These are phyloP conservation scores for Barbus barbus DNA, from an alignment of 2,113 vertebrate genomes.

Conservation along the genomic window DNA sequence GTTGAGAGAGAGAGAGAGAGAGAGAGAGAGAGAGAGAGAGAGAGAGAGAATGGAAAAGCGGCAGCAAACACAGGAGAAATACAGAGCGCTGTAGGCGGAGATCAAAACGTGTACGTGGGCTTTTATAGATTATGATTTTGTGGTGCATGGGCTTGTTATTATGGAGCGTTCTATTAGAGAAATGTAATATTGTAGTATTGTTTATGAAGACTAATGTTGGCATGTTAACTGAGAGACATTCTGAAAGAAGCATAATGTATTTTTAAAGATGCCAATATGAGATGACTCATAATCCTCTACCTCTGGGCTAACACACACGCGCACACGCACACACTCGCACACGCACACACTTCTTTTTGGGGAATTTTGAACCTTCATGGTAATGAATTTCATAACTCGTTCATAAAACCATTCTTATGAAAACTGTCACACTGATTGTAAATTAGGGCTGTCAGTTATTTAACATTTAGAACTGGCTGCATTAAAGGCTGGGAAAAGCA, in stretches of 20 bases:
- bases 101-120: conserved; percentile 25
- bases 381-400: no score
- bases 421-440: no score
- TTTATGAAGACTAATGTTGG: conserved; percentile 40
- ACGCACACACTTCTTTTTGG: no score
- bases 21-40: background rate
- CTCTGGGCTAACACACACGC: background rate
- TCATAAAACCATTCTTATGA: no score
- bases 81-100: conserved; percentile 35
- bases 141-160: conserved; percentile 21
- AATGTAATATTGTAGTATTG: conserved; percentile 42
- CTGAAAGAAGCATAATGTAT: conserved; percentile 33
- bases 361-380: no score
- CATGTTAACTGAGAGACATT: conserved; percentile 28
- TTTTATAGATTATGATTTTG: conserved; percentile 42
- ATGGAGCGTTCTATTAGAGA: conserved; percentile 36
- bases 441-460: no score
- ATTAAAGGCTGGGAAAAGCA: no score
- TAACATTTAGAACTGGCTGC: no score
- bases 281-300: conserved; percentile 23
- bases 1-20: background rate
- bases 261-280: conserved; percentile 34
- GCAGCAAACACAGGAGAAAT: background rate
- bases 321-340: background rate
- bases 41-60: background rate